Percentiles rank a stretch among this genome's conserved stretches.
Evolutionary conservation across 2,113 vertebrate genomes (phyloP).

Genomic region (Ancistrus triradiatus): DNA sequence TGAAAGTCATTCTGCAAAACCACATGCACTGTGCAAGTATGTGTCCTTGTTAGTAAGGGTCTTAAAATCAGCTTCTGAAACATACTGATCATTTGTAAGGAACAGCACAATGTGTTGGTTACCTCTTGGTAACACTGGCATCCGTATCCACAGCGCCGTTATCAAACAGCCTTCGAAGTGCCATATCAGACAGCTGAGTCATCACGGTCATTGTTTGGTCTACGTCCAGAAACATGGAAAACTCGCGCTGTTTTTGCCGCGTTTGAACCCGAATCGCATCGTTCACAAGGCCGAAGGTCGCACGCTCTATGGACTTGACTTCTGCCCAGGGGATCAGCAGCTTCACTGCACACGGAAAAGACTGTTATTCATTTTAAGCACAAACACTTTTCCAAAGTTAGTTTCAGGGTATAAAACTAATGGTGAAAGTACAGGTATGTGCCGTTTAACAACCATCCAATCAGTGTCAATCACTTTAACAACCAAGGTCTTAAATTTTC

Average conservation of each 20-base stretch:
- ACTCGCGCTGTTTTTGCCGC: constrained; percentile 79
- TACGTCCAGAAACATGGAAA: constrained; percentile 92
- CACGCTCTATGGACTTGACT: constrained; percentile 85
- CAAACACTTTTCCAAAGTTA: no score
- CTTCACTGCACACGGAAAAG: constrained; percentile 73
- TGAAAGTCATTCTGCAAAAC: neutral
- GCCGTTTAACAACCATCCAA: no score
- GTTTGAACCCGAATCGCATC: constrained; percentile 84
- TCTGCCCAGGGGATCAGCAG: constrained; percentile 91
- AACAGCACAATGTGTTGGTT: neutral
- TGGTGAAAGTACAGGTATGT: no score
- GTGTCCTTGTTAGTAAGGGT: neutral
- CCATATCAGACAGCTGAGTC: constrained; percentile 89
- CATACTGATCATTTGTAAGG: no score
- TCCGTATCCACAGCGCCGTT: constrained; percentile 87
- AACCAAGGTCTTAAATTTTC: no score
- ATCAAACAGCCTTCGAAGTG: constrained; percentile 86
- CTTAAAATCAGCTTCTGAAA: no score
- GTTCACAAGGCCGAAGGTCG: constrained; percentile 80
- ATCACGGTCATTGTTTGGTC: constrained; percentile 82
- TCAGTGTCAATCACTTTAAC: no score
- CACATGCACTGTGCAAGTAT: neutral
- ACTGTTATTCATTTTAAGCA: no score
- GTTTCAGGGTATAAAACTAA: no score
- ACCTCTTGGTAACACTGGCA: constrained; percentile 90